phyloP scores from a whole-genome alignment of 2,888 invertebrate genomes.

The Pseudococcus longispinus region DNA sequence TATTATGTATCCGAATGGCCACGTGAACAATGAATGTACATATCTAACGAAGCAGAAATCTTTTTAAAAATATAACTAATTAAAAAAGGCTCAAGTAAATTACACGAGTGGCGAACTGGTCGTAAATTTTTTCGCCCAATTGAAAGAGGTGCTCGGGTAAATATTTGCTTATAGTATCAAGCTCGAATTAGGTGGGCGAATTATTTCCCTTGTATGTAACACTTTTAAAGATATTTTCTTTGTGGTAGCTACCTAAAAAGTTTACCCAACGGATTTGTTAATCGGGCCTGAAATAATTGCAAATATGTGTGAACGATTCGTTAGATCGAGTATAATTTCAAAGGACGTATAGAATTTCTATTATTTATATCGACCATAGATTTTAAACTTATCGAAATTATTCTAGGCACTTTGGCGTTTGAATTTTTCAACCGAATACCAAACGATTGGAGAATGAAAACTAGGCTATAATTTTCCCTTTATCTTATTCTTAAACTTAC shows the following conservation, averaged over 20 bases:
- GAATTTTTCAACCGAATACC: not conserved
- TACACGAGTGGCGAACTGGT: no score
- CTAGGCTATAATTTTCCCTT: not conserved
- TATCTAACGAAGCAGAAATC: not conserved
- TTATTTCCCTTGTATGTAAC: not conserved
- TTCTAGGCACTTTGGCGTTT: not conserved
- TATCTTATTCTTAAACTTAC: not conserved
- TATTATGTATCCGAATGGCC: slow-evolving; percentile 2
- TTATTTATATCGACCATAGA: not conserved
- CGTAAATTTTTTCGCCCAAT: not conserved
- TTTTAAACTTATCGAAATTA: no score
- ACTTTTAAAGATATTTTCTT: not conserved
- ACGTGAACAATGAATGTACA: not conserved
- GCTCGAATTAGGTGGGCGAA: not conserved
- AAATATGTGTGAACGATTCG: not conserved
- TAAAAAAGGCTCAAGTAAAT: slow-evolving; percentile 22
- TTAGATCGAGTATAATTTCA: not conserved
- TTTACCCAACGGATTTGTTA: not conserved
- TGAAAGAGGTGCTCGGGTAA: not conserved
- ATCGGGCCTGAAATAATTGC: not conserved
- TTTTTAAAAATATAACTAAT: not conserved
- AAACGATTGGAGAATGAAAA: not conserved
- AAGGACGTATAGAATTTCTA: not conserved
- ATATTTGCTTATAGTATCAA: not conserved
- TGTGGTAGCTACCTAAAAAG: not conserved